Evolutionary conservation across 2,888 invertebrate genomes (phyloP), one percentile per base, ranked within the genome.

Genomic region (Stictocephala bisonia): DNA sequence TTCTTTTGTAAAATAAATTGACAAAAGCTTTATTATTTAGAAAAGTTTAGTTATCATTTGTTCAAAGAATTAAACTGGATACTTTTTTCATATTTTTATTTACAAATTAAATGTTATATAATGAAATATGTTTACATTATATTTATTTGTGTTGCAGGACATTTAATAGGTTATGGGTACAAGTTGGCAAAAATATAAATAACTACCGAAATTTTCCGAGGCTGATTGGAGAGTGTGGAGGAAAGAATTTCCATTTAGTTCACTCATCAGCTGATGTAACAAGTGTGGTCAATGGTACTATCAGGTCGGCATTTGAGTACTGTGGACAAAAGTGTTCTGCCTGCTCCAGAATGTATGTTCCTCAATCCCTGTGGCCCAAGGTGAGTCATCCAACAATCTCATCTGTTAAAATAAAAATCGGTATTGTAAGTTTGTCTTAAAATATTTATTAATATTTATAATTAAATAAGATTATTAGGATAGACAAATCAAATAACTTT

Each of bases 251-350:
- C 84, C 99, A 99, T 84, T 97, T 99, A 81, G 87, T 99, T 27
- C 99, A 99, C 85, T 90, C 93, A 0, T 90, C 94, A 11, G 99
- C 98, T 11, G 93, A 99, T 84, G 86, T 91, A 0, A 87, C 90
- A 22, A 88, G 92, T 7, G 97, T 97, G 2, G 90, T 96, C 0
- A 89, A 90, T 27, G 89, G 90, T 27, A 96, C 97, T 0, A 93
- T 98, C 77, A 89, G 94, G 75, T 93, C 97, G 51, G 91, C 98
- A 1, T 99, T 97, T 84, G 99, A 99, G 86, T 99, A 91, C 84
- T 93, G 92, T 81, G 99, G 99, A 0, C 99, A 99, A 83, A 99
- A 99, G 84, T 99, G 99, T 85, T 99, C 98, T 1, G 99, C 99
- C 0, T 97, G 97, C 83, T 96, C 97, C n/a, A 89, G 99, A 81